A percentile compares a stretch with the other conserved stretches of the same genome.
Evolutionary conservation across 2,888 invertebrate genomes (phyloP).

Genomic region (Invenusta paracnida): DNA sequence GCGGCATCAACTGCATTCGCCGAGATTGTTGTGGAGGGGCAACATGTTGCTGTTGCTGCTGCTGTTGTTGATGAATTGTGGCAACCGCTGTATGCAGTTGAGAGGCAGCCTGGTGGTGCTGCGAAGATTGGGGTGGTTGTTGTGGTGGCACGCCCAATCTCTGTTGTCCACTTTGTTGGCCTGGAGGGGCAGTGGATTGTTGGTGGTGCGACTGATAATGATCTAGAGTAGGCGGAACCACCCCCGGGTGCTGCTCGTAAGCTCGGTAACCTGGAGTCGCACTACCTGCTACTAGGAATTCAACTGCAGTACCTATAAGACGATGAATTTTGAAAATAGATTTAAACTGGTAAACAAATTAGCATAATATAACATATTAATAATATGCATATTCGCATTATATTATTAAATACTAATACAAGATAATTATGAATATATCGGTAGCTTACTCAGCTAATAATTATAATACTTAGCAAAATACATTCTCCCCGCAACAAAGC

Average conservation of each 20-base stretch:
- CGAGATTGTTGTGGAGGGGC: background rate
- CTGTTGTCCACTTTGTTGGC: no score
- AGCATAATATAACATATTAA: background rate
- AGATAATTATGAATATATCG: no score
- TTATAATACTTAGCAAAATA: no score
- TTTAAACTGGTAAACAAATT: background rate
- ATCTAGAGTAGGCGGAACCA: background rate
- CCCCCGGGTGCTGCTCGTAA: background rate
- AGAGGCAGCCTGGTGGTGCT: no score
- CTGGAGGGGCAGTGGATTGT: background rate
- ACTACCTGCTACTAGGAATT: background rate
- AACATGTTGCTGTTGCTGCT: background rate
- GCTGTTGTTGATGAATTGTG: no score
- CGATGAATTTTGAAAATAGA: background rate
- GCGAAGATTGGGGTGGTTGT: no score
- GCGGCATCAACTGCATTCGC: background rate
- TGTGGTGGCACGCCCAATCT: no score
- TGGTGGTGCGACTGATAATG: background rate
- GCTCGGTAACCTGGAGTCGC: background rate
- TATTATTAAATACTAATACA: background rate
- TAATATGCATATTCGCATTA: no score
- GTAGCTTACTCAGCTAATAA: no score
- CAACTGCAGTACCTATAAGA: background rate
- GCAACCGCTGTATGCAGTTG: no score
- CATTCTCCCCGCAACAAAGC: no score